Evolutionary conservation across 2,797 vertebrate species (phyloP), one percentile per base, ranked within the genome.

Genomic region (Xenops minutus): DNA sequence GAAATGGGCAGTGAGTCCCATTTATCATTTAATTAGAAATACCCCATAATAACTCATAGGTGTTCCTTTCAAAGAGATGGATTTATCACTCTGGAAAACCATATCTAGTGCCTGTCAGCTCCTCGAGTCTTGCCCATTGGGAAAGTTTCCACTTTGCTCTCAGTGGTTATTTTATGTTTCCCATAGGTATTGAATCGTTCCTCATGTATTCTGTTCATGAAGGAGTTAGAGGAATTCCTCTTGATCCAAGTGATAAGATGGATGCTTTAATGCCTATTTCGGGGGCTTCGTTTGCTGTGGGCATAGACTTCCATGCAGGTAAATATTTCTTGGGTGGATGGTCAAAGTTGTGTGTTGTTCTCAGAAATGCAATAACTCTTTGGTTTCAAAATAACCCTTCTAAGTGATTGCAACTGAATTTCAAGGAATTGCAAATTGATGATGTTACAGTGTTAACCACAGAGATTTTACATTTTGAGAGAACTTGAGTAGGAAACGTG

Each of bases 261-360:
- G 99, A 99, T 94, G 98, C 99, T 37, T 98, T 99, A 95, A 99
- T 99, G 99, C 99, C 99, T 23, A 98, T 99, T 95, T 99, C 99
- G 48, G 99, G 99, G 86, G 98, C 99, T 20, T 98, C 99, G 23
- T 99, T 99, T 98, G 99, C 99, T 59, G 99, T 99, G 61, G 99
- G 99, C 69, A 98, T 99, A 86, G 99, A 99, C 96, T 99, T 99
- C 90, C 99, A 99, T 96, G 99, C 99, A 97, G 99, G 99, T 99
- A 98, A 97, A 74, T 91, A 27, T 49, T 67, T 44, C 10, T 73
- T 75, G 5, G 51, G 30, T 5, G 3, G 12, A 4, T 7, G 14
- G 12, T 56, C 59, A 63, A 21, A 75, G 46, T 22, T 14, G 8
- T 49, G 14, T 29, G 14, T 8, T 41, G 9, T n/a, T 61, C 37